Base-by-base conservation (phyloP, 2,113 vertebrate genomes). In the Progne subis region DNA sequence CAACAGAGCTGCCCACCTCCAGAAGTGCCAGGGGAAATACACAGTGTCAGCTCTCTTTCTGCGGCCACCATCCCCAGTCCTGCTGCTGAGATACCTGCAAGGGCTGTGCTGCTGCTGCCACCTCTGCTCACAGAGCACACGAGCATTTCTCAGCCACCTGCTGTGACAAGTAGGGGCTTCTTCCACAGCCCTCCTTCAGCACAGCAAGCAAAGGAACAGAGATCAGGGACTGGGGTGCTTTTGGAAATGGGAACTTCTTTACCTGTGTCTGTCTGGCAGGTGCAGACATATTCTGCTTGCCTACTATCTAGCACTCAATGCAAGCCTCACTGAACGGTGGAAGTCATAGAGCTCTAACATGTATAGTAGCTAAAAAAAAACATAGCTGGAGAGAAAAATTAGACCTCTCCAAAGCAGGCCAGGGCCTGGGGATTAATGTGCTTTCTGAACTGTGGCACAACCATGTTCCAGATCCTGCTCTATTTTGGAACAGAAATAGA, bases 181-280 rank as follows among this genome's bases (percentile, higher is more conserved):
- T 77, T 53, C 70, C 17, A 3, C 2, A 3, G 21, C 37, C 49
- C 65, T 28, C 21, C 74, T 81, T 46, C 88, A 64, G 52, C 1
- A 2, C 47, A 49, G 18, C 34, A 78, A 83, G 34, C 25, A 34
- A 80, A 34, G 57, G 19, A 43, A 50, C 37, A 37, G 37, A 37
- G 37, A 37, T 8, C 37, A 9, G 37, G 37, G 37, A 37, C 25
- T 28, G 0, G 0, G 6, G 13, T 47, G 29, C 8, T 20, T 83
- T 75, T 14, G 19, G 56, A 34, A 88, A 21, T 0, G 0, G 13
- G 17, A 90, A 6, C 2, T n/a, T 65, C 16, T 44, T 37, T 9
- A 12, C 14, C n/a, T 29, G 9, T 25, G 19, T n/a, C 20, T 53
- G 4, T 41, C 46, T 21, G 61, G 47, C 32, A 65, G 18, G 8